These are phyloP conservation scores for Brachionus manjavacas DNA, from an alignment of 1,140 invertebrate species.

Conservation along the genomic window DNA sequence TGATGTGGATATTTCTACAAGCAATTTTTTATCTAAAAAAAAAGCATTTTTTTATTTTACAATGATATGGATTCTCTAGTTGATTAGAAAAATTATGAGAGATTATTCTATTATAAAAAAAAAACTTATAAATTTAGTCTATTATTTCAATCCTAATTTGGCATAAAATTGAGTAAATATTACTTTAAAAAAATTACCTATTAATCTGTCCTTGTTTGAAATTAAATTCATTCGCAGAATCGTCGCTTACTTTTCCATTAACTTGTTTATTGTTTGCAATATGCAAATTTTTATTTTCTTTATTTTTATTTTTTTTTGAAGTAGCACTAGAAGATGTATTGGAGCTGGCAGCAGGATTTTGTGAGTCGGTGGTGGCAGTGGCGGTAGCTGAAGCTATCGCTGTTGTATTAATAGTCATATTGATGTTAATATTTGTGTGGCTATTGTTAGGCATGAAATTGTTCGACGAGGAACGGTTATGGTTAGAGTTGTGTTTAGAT, in stretches of 20 bases:
- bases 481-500: neutral
- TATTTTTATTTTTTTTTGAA: conserved; percentile 31
- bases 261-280: neutral
- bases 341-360: neutral
- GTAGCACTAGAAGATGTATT: neutral
- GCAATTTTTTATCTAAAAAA: too few relatives aligned
- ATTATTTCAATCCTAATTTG: too few relatives aligned
- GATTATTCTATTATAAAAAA: too few relatives aligned
- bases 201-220: conserved; percentile 43
- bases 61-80: too few relatives aligned
- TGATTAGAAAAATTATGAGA: too few relatives aligned
- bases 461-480: conserved; percentile 2
- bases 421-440: conserved; percentile 41
- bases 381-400: conserved; percentile 33
- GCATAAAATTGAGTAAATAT: neutral
- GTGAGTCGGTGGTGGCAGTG: neutral
- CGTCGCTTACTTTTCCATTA: neutral
- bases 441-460: conserved; percentile 10
- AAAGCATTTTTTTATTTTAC: too few relatives aligned
- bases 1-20: too few relatives aligned
- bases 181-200: conserved; percentile 44
- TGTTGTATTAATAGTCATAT: conserved; percentile 41
- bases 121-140: too few relatives aligned
- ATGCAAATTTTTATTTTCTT: conserved; percentile 28
- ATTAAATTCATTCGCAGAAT: conserved; percentile 43